Evolutionary conservation across 2,888 invertebrate genomes (phyloP).

Genomic region (Dexiosoma caninum): DNA sequence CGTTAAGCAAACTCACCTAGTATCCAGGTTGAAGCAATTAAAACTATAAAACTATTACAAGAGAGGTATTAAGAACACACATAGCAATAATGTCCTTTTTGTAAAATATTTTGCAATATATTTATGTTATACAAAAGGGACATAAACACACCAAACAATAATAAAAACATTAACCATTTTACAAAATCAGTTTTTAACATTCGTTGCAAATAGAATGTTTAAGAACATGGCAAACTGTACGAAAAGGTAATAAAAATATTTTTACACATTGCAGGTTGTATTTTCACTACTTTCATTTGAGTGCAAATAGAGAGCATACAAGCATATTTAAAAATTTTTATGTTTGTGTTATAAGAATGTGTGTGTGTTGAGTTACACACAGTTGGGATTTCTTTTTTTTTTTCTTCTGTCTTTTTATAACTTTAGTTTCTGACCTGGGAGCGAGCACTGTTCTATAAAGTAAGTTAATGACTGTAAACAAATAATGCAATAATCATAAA

Average conservation of each 20-base stretch:
- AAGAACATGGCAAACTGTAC: neutral
- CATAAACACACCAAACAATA: constrained; percentile 17
- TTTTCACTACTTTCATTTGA: constrained; percentile 1
- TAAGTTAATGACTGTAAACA: constrained; percentile 56
- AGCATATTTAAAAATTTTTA: constrained; percentile 27
- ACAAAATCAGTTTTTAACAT: constrained; percentile 16
- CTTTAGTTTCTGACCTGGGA: constrained; percentile 30
- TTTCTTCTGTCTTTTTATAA: neutral
- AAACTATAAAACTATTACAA: neutral
- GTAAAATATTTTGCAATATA: constrained; percentile 38
- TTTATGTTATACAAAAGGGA: neutral
- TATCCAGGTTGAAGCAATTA: constrained; percentile 16
- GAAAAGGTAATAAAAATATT: constrained; percentile 22
- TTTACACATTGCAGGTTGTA: constrained; percentile 5
- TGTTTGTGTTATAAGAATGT: constrained; percentile 15
- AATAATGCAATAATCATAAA: constrained; percentile 59
- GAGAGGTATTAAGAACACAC: constrained; percentile 18
- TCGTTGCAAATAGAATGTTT: neutral
- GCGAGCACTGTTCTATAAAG: constrained; percentile 40
- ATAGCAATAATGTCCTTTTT: constrained; percentile 25
- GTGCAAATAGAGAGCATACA: constrained; percentile 6
- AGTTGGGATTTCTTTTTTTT: neutral
- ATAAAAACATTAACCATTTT: constrained; percentile 25
- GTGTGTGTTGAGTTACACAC: constrained; percentile 4
- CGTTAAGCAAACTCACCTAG: neutral